phyloP scores from a whole-genome alignment of 2,113 vertebrate species.

The Bos taurus region DNA sequence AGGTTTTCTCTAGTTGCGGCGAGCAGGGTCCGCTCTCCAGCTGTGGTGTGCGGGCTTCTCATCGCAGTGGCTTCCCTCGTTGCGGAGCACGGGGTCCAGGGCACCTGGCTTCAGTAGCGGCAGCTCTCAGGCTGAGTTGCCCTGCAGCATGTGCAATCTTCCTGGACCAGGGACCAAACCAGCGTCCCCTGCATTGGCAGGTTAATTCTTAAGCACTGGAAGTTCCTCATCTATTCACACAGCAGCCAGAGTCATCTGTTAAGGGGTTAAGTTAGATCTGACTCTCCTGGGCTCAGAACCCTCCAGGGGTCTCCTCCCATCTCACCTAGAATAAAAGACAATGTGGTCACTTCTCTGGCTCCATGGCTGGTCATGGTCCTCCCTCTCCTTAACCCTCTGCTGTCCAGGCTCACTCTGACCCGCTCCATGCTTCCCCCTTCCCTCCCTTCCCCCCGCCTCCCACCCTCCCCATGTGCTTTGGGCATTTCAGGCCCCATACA shows the following conservation, averaged over 20 bases:
- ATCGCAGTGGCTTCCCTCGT: not conserved
- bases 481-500: no score
- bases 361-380: rapidly evolving
- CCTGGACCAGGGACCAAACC: not conserved
- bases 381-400: not conserved
- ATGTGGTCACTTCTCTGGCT: rapidly evolving
- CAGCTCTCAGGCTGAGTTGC: not conserved
- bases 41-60: rapidly evolving
- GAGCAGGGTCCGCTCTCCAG: not conserved
- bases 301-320: no score
- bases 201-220: not conserved
- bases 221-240: not conserved
- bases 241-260: not conserved
- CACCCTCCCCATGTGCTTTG: not conserved
- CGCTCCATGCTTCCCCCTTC: not conserved
- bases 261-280: not conserved
- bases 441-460: not conserved
- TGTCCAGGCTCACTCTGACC: not conserved
- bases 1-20: not conserved
- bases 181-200: not conserved
- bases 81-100: not conserved
- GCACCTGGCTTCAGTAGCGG: not conserved
- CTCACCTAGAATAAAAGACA: not conserved
- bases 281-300: not conserved
- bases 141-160: not conserved